A percentile compares a stretch with the other conserved stretches of the same genome.
These are phyloP conservation scores for Protobothrops flavoviridis DNA, from an alignment of 2,113 vertebrate genomes.

Conservation along the genomic window DNA sequence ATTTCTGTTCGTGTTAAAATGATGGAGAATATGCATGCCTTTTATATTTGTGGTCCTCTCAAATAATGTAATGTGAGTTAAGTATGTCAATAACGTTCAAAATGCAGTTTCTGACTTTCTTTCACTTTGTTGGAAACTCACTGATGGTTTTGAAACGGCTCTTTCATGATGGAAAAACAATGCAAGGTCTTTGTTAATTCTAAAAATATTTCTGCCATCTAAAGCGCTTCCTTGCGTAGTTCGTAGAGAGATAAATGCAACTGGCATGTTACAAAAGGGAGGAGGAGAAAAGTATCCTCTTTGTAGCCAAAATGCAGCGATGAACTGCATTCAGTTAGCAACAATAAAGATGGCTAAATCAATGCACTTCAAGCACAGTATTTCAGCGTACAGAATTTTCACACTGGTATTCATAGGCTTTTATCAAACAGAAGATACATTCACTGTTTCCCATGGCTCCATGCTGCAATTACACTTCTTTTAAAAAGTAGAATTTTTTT, in stretches of 20 bases:
- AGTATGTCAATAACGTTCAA: conserved; percentile 15
- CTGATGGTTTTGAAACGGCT: conserved; percentile 47
- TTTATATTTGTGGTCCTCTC: conserved; percentile 22
- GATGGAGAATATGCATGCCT: conserved; percentile 10
- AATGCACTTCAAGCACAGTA: conserved; percentile 36
- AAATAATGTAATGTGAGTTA: background rate
- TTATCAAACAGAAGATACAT: conserved; percentile 59
- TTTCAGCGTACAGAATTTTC: conserved; percentile 49
- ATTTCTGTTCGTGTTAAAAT: conserved; percentile 8
- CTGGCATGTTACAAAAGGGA: conserved; percentile 48
- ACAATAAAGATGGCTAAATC: conserved; percentile 46
- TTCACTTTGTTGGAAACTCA: conserved; percentile 41
- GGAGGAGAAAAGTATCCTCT: conserved; percentile 22
- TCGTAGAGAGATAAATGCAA: conserved; percentile 53
- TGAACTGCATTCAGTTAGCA: conserved; percentile 30
- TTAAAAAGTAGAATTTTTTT: conserved; percentile 54
- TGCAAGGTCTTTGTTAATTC: conserved; percentile 41
- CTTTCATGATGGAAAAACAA: conserved; percentile 49
- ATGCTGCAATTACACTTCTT: conserved; percentile 40
- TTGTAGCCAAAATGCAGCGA: conserved; percentile 11
- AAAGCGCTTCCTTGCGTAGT: conserved; percentile 50
- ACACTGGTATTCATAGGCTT: conserved; percentile 50
- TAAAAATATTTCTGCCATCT: conserved; percentile 48
- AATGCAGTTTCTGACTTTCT: conserved; percentile 27
- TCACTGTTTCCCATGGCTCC: conserved; percentile 42